phyloP scores from a whole-genome alignment of 2,797 vertebrate species.

The Podargus strigoides region DNA sequence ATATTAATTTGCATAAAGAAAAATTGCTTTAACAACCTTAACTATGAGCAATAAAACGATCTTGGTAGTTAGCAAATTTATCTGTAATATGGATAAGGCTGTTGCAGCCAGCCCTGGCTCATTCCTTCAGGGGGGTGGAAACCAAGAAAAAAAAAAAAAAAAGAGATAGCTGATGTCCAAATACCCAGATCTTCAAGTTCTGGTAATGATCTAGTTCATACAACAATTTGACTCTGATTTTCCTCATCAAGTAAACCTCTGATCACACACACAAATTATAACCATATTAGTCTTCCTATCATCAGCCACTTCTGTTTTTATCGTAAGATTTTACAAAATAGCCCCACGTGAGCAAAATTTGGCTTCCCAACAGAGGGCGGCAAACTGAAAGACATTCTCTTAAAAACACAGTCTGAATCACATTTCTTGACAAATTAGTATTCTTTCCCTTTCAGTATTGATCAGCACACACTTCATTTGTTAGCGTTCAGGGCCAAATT shows the following conservation, averaged over 20 bases:
- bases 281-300: not conserved
- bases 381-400: not conserved
- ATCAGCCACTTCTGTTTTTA: not conserved
- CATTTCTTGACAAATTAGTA: not conserved
- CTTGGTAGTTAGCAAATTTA: not conserved
- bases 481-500: not conserved
- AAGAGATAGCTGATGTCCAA: not conserved
- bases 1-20: not conserved
- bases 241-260: not conserved
- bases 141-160: rapidly evolving
- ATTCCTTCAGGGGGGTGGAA: rapidly evolving
- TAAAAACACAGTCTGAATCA: not conserved
- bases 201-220: not conserved
- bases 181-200: not conserved
- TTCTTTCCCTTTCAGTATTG: not conserved
- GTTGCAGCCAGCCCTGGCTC: not conserved
- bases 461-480: not conserved
- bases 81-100: not conserved
- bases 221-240: not conserved
- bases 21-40: not conserved
- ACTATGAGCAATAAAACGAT: not conserved
- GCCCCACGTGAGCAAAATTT: not conserved
- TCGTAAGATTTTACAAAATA: not conserved
- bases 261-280: not conserved
- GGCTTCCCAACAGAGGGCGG: not conserved